Evolutionary conservation across 2,113 vertebrate genomes (phyloP).

Genomic region (Dasyprocta punctata): DNA sequence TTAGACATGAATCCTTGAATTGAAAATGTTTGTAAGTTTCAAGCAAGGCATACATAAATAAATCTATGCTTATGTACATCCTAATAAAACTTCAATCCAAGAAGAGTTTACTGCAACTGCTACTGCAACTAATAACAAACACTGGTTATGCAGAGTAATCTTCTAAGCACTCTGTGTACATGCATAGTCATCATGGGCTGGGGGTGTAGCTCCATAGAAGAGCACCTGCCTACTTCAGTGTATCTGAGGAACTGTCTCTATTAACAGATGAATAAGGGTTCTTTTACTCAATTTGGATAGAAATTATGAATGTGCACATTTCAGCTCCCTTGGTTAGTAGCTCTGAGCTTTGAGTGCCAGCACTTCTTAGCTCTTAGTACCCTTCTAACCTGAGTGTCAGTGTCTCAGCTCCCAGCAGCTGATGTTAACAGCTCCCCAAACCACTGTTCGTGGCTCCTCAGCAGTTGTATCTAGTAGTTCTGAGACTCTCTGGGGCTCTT

Average conservation of each 20-base stretch:
- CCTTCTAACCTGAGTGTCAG: background rate
- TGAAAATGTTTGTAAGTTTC: background rate
- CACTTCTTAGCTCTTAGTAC: background rate
- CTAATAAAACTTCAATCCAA: background rate
- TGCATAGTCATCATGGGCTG: background rate
- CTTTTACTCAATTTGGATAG: background rate
- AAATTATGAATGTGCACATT: background rate
- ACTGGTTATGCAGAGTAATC: background rate
- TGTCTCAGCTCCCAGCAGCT: background rate
- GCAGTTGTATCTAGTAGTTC: background rate
- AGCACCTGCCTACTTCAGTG: background rate
- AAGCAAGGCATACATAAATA: background rate
- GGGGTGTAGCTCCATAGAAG: background rate
- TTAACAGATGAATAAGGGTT: background rate
- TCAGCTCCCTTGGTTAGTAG: background rate
- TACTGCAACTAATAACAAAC: background rate
- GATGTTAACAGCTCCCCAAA: background rate
- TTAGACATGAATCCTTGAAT: background rate
- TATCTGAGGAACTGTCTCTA: background rate
- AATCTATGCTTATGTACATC: background rate
- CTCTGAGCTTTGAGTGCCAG: background rate
- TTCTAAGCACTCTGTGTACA: background rate
- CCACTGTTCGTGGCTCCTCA: background rate
- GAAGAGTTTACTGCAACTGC: background rate
- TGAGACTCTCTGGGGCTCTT: background rate